A percentile compares a stretch with the other conserved stretches of the same genome.
phyloP scores from a whole-genome alignment of 2,888 invertebrate genomes.

The Cerastoderma edule region DNA sequence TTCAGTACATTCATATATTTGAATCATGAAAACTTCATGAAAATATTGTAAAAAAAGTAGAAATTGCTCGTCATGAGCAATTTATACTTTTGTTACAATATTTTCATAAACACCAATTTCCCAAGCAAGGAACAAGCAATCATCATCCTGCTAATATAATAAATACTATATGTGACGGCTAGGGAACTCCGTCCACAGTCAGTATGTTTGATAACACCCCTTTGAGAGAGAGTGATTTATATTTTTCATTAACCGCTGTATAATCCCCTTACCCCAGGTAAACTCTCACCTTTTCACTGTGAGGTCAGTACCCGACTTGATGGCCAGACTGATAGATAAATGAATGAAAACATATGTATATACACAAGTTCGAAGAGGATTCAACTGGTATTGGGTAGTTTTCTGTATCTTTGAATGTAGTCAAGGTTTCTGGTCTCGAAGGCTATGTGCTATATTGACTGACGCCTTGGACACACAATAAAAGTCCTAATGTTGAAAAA shows the following conservation, averaged over 20 bases:
- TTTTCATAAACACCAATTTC: too few species aligned
- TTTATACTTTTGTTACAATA: too few species aligned
- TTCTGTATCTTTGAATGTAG: neutral
- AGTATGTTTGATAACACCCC: too few species aligned
- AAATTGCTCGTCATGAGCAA: too few species aligned
- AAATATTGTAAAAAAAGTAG: too few species aligned
- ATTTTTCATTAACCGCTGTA: too few species aligned
- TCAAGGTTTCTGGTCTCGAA: neutral
- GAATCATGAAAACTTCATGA: too few species aligned
- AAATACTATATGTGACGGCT: too few species aligned
- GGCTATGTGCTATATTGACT: neutral
- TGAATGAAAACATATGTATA: neutral
- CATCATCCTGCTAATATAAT: too few species aligned
- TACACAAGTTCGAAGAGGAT: neutral
- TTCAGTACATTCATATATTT: too few species aligned
- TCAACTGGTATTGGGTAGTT: neutral
- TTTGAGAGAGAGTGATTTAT: constrained; percentile 12
- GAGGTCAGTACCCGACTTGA: constrained; percentile 7
- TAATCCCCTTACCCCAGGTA: neutral
- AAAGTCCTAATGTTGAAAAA: neutral
- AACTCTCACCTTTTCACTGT: constrained; percentile 7
- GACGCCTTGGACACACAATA: neutral
- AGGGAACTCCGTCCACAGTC: too few species aligned
- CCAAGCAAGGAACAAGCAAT: too few species aligned
- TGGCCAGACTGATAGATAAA: neutral